Evolutionary conservation across 1,140 invertebrate genomes (phyloP).

Genomic region (Panulirus ornatus): DNA sequence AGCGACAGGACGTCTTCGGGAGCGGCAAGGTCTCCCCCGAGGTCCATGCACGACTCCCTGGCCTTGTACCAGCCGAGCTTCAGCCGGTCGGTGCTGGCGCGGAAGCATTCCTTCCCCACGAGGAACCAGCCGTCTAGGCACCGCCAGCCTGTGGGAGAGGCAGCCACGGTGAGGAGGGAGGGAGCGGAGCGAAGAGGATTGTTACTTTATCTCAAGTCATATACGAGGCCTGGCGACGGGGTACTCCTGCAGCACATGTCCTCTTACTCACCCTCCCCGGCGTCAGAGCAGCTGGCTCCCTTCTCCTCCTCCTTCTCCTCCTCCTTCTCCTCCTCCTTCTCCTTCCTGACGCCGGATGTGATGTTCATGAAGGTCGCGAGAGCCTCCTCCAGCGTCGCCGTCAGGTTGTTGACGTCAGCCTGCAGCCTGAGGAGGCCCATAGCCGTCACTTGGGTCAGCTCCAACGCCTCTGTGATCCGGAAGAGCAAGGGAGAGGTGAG

Average conservation of each 20-base stretch:
- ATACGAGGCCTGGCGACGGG: too few species aligned
- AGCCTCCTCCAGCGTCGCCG: neutral
- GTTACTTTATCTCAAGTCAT: too few species aligned
- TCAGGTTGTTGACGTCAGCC: neutral
- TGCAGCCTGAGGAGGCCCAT: neutral
- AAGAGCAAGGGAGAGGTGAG: neutral
- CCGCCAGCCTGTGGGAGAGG: too few species aligned
- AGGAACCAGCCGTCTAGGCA: neutral
- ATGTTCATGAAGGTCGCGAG: neutral
- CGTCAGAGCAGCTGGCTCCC: too few species aligned
- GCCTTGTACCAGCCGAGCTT: slow-evolving; percentile 17
- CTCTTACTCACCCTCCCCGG: too few species aligned
- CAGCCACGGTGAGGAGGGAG: neutral
- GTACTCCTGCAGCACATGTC: too few species aligned
- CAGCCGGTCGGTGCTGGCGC: neutral
- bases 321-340: too few species aligned
- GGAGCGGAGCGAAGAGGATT: too few species aligned
- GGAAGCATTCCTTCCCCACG: slow-evolving; percentile 13
- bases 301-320: too few species aligned
- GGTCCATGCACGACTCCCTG: neutral
- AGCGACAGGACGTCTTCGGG: neutral
- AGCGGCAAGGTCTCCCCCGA: slow-evolving; percentile 20
- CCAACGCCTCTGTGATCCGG: neutral
- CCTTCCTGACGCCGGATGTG: too few species aligned
- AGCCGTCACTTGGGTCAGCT: neutral